A percentile compares a stretch with the other conserved stretches of the same genome.
phyloP scores from a whole-genome alignment of 2,113 vertebrate species.

The Hippocampus mohnikei region DNA sequence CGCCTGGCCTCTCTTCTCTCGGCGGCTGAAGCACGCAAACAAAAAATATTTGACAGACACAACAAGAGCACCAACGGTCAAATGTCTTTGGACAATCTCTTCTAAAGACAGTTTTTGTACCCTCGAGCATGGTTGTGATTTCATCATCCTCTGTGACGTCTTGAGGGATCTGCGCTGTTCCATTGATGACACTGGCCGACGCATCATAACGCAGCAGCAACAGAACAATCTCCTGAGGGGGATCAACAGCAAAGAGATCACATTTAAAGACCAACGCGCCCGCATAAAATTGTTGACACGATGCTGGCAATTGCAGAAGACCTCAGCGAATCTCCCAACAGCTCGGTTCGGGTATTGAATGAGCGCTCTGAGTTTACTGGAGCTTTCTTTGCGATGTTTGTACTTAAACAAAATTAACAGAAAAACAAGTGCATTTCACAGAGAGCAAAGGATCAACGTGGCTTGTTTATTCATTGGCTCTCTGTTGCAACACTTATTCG shows the following conservation, averaged over 20 bases:
- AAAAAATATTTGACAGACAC: slow-evolving; percentile 13
- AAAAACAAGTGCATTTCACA: no score
- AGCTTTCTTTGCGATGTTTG: no score
- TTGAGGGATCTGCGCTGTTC: slow-evolving; percentile 83
- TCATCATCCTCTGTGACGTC: slow-evolving; percentile 88
- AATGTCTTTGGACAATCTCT: not conserved
- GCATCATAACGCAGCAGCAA: slow-evolving; percentile 83
- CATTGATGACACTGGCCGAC: slow-evolving; percentile 81
- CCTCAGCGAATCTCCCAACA: no score
- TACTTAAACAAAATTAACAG: no score
- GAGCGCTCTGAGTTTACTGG: no score
- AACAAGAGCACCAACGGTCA: slow-evolving; percentile 18
- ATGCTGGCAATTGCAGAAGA: no score
- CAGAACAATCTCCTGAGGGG: slow-evolving; percentile 83
- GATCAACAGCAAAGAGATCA: not conserved
- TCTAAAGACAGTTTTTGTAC: slow-evolving; percentile 55
- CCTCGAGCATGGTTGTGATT: slow-evolving; percentile 89
- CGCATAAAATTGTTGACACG: no score
- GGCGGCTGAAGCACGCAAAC: slow-evolving; percentile 73
- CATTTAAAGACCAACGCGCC: not conserved
- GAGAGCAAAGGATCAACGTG: no score
- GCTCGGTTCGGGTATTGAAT: no score
- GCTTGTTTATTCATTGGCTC: no score
- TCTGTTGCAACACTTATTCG: no score
- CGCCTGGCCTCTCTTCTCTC: slow-evolving; percentile 84